A percentile compares a stretch with the other conserved stretches of the same genome.
Conservation (phyloP, 2,113 vertebrate genomes). For the Muntiacus reevesi region DNA sequence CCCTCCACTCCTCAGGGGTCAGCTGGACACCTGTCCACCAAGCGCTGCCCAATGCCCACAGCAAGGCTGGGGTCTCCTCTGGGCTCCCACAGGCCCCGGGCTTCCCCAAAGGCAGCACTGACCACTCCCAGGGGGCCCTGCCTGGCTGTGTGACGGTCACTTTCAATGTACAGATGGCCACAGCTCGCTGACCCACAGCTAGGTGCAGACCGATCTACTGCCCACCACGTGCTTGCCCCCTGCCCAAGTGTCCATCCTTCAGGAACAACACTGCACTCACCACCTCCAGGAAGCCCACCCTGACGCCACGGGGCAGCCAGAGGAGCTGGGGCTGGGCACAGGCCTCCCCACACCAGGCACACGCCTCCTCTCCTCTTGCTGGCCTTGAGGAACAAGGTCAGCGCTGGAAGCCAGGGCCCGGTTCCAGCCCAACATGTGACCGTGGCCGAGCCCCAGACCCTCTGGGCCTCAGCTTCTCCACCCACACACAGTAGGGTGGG, state of each 20-base stretch:
- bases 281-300: background rate
- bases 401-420: background rate
- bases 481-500: background rate
- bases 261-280: fast-evolving
- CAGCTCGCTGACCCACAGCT: background rate
- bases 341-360: too few relatives aligned
- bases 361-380: background rate
- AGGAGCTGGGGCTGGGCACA: fast-evolving
- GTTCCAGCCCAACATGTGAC: background rate
- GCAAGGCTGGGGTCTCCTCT: background rate
- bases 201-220: fast-evolving
- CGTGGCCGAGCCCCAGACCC: background rate
- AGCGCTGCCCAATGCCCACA: background rate
- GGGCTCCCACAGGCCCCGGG: background rate
- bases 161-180: background rate
- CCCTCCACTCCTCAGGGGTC: background rate
- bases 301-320: fast-evolving
- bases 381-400: fast-evolving
- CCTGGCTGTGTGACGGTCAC: background rate
- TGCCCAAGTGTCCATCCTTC: fast-evolving
- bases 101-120: background rate
- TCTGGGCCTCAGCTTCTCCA: background rate
- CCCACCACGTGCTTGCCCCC: fast-evolving
- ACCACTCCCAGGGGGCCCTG: background rate
- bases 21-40: background rate